Evolutionary conservation across 1,140 invertebrate genomes (phyloP), one percentile per base, ranked within the genome.

Genomic region (Sycobia sp.): DNA sequence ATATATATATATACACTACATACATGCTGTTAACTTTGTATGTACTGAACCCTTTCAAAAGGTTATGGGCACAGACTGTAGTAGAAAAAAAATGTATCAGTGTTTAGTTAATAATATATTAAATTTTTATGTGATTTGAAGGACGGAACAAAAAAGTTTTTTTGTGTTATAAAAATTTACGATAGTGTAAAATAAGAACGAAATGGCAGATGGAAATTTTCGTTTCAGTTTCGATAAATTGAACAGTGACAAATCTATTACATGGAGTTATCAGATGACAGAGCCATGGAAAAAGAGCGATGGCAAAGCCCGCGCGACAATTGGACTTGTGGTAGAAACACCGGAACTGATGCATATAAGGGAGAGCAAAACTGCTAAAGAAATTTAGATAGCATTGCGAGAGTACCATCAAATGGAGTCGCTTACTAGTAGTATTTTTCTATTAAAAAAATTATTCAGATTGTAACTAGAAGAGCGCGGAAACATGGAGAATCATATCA

Each of bases 151-250:
- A 51, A 34, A 65, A 20, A 57, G 53, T 25, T 20, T 18, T 13
- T 23, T 56, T 16, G 59, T 62, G 62, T 60, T 53, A 4, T 61
- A 60, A n/a, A 56, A 62, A 14, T 10, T 27, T n/a, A 2, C 25
- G 22, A 14, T 4, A n/a, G 3, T n/a, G 14, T 4, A n/a, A 39
- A 39, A 39, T 39, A n/a, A 14, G 4, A 9, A 32, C 20, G 44
- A 43, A 25, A 25, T 11, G 51, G 59, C 36, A 43, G 36, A 14
- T 2, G 22, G 18, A 46, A 57, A 16, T 27, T 18, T 11, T 39
- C 34, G n/a, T 59, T 43, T 0, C 65, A 65, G 32, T 22, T n/a
- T 16, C 14, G 63, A 32, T 8, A 51, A 4, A 36, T 65, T 1
- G 44, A 65, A 22, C 29, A 7, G 29, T 32, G 29, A 32, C 11